These are phyloP conservation scores for Apostichopus californicus DNA, from an alignment of 35 echinoderm and acorn worm species.

Conservation along the genomic window DNA sequence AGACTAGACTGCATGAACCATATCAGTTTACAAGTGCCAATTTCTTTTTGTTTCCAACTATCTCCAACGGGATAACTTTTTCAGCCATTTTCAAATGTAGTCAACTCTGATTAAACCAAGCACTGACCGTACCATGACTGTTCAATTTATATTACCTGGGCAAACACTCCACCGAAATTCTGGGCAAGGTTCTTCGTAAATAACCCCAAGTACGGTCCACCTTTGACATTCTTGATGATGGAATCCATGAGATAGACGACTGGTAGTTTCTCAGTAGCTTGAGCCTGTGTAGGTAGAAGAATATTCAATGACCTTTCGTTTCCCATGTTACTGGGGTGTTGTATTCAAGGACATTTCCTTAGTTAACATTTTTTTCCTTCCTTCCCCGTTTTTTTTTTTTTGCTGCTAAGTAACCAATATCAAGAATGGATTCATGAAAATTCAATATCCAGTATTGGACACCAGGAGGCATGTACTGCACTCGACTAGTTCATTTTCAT, in stretches of 20 bases:
- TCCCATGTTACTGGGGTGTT: background rate
- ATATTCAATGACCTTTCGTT: slow-evolving; percentile 33
- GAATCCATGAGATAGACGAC: slow-evolving; percentile 96
- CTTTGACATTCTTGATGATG: slow-evolving; percentile 90
- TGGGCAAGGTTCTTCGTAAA: slow-evolving; percentile 82
- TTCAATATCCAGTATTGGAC: no score
- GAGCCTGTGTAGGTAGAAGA: slow-evolving; percentile 66
- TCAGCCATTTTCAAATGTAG: no score
- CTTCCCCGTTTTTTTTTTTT: background rate
- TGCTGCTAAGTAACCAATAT: background rate
- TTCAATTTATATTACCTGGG: slow-evolving; percentile 58
- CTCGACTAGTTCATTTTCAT: no score
- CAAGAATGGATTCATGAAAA: no score
- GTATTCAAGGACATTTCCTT: background rate
- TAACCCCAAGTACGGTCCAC: slow-evolving; percentile 72
- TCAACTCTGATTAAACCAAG: no score
- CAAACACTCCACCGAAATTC: slow-evolving; percentile 92
- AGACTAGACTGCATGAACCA: no score
- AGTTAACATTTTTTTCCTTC: background rate
- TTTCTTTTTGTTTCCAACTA: no score
- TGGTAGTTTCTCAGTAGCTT: slow-evolving; percentile 78
- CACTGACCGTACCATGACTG: no score
- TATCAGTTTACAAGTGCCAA: no score
- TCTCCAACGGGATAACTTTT: no score
- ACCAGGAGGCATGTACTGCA: no score